Evolutionary conservation across 2,113 vertebrate genomes (phyloP).

Genomic region (Gymnorhina tibicen): DNA sequence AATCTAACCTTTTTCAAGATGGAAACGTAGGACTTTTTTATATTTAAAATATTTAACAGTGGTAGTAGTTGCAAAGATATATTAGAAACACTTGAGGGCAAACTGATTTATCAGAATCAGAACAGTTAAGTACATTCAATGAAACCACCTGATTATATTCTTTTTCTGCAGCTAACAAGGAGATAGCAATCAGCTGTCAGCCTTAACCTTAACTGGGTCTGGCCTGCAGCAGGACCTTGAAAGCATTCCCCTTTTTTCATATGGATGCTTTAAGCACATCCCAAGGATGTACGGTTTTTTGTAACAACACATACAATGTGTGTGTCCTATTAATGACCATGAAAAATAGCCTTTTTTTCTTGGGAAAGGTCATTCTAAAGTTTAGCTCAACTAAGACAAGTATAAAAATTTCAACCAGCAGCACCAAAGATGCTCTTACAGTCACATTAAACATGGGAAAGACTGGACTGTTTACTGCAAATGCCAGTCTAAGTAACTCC

Average conservation of each 20-base stretch:
- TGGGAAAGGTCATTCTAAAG: background rate
- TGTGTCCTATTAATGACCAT: background rate
- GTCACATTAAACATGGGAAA: background rate
- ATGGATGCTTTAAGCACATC: background rate
- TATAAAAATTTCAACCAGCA: background rate
- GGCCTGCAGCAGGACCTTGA: background rate
- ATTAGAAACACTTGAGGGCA: background rate
- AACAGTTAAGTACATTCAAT: background rate
- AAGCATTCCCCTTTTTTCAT: background rate
- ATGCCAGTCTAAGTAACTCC: background rate
- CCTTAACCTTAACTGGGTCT: background rate
- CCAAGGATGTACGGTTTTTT: background rate
- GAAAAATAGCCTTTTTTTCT: background rate
- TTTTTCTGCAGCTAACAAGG: background rate
- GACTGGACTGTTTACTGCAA: background rate
- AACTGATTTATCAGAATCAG: background rate
- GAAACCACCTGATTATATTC: background rate
- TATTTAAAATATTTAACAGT: background rate
- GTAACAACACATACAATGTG: background rate
- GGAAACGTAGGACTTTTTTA: rapidly evolving
- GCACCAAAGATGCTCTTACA: background rate
- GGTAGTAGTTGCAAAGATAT: background rate
- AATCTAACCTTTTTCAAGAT: background rate
- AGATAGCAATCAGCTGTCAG: background rate
- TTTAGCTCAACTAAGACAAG: background rate